phyloP scores from a whole-genome alignment of 2,113 vertebrate genomes.

The Phyllopteryx taeniolatus region DNA sequence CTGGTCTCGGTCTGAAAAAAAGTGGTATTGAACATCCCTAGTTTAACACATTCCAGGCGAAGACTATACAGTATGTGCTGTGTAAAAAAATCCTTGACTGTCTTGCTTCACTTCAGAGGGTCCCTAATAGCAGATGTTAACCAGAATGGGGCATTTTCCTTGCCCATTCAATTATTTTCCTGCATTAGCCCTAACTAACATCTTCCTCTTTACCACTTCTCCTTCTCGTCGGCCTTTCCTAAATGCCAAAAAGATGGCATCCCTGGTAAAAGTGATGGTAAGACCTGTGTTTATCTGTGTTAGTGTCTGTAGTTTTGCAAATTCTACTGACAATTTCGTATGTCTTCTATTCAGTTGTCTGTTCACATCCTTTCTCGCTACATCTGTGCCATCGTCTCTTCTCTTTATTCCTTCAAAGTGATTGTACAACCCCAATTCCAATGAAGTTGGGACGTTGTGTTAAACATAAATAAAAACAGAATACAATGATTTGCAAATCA shows the following conservation, averaged over 20 bases:
- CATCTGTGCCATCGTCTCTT: conserved; percentile 44
- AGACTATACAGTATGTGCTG: background rate
- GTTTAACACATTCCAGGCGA: background rate
- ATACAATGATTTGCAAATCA: too few species aligned
- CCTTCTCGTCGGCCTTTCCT: conserved; percentile 75
- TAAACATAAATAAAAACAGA: too few species aligned
- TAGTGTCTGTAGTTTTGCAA: conserved; percentile 30
- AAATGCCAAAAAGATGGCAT: conserved; percentile 95
- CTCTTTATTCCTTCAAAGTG: conserved; percentile 67
- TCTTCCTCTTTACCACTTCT: conserved; percentile 77
- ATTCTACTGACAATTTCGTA: conserved; percentile 37
- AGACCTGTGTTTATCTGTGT: conserved; percentile 80
- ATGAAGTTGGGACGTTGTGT: too few species aligned
- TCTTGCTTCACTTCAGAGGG: background rate
- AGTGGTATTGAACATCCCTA: background rate
- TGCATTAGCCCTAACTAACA: conserved; percentile 50
- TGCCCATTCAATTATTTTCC: conserved; percentile 32
- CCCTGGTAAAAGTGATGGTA: conserved; percentile 93
- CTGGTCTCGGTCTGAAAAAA: too few species aligned
- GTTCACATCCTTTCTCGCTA: conserved; percentile 27
- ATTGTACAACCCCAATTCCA: conserved; percentile 41
- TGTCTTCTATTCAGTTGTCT: conserved; percentile 66
- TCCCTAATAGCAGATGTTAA: background rate
- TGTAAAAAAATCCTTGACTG: background rate
- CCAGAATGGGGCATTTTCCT: conserved; percentile 7